phyloP scores from a whole-genome alignment of 2,888 invertebrate species.

The Boloria selene region DNA sequence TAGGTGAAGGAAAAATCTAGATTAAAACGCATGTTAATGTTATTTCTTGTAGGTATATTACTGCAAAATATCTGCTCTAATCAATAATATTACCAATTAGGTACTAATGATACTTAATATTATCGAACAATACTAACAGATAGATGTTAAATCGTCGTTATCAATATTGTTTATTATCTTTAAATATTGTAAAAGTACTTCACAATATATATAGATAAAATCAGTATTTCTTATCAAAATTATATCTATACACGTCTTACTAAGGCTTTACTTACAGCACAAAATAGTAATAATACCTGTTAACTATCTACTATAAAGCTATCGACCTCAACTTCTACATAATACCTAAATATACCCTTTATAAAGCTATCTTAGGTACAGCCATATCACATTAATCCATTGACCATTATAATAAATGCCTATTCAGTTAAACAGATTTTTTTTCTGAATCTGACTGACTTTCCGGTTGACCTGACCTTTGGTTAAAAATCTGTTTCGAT shows the following conservation, averaged over 20 bases:
- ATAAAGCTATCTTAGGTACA: too few relatives aligned
- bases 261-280: slow-evolving; percentile 41
- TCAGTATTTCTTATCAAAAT: slow-evolving; percentile 65
- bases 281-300: slow-evolving; percentile 23
- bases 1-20: slow-evolving; percentile 28
- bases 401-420: too few relatives aligned
- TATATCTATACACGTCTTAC: slow-evolving; percentile 51
- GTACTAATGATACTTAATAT: slow-evolving; percentile 66
- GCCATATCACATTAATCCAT: too few relatives aligned
- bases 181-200: slow-evolving; percentile 73
- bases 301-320: too few relatives aligned
- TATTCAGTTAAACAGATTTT: too few relatives aligned
- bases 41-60: slow-evolving; percentile 41
- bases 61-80: slow-evolving; percentile 52
- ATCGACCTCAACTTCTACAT: too few relatives aligned
- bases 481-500: too few relatives aligned
- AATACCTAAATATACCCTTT: too few relatives aligned
- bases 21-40: slow-evolving; percentile 18
- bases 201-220: slow-evolving; percentile 68
- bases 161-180: slow-evolving; percentile 76
- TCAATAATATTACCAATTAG: slow-evolving; percentile 54
- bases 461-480: too few relatives aligned
- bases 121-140: slow-evolving; percentile 78
- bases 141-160: slow-evolving; percentile 72
- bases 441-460: too few relatives aligned